A percentile compares a stretch with the other conserved stretches of the same genome.
Evolutionary conservation across 1,140 invertebrate species (phyloP).

Genomic region (Manduca sexta): DNA sequence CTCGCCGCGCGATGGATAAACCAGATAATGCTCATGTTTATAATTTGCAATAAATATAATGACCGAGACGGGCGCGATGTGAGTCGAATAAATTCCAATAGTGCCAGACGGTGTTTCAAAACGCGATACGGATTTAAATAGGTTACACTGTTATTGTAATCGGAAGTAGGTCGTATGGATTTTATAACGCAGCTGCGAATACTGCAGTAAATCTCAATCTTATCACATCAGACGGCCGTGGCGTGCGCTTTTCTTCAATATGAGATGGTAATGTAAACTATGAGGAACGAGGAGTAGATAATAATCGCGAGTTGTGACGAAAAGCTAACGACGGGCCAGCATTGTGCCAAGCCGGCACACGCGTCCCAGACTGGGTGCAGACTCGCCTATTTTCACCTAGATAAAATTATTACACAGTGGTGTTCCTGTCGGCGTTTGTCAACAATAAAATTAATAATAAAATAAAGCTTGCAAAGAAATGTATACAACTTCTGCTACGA

Average conservation of each 20-base stretch:
- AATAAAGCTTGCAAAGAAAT: conserved; percentile 6
- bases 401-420: conserved; percentile 5
- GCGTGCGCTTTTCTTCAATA: neutral
- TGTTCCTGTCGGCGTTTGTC: conserved; percentile 4
- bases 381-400: conserved; percentile 11
- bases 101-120: neutral
- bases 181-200: neutral
- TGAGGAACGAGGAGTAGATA: neutral
- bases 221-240: neutral
- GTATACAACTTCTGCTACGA: too few species aligned
- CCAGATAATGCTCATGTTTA: conserved; percentile 29
- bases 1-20: conserved; percentile 38
- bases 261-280: neutral
- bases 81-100: neutral
- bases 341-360: conserved; percentile 7
- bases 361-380: conserved; percentile 17
- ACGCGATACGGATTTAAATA: conserved; percentile 3
- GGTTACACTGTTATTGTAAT: conserved; percentile 13
- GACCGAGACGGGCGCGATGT: neutral
- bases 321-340: neutral
- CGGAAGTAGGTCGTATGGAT: conserved; percentile 7
- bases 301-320: neutral
- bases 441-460: conserved; percentile 22
- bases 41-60: conserved; percentile 37
- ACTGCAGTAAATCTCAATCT: neutral